Conservation (phyloP, 2,797 vertebrate species). For the Onychomys leucogaster region DNA sequence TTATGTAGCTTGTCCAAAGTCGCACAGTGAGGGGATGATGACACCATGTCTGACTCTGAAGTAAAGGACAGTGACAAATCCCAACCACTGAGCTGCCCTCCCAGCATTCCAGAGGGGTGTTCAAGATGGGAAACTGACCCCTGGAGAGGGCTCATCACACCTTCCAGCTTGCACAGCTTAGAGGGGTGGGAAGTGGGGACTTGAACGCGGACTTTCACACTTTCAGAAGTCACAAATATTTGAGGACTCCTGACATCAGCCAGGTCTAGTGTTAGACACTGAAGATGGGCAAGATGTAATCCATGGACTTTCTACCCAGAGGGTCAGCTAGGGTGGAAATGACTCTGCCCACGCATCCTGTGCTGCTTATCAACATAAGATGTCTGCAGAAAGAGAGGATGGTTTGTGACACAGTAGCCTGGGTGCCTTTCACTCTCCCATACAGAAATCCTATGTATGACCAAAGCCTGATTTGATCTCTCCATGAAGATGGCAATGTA, state of each 20-base stretch:
- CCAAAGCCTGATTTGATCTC: not conserved
- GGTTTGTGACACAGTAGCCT: not conserved
- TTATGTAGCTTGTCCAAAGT: not conserved
- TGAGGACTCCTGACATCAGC: rapidly evolving
- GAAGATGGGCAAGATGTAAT: not conserved
- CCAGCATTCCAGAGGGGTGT: not conserved
- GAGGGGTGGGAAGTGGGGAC: not conserved
- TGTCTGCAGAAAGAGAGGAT: not conserved
- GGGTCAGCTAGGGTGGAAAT: not conserved
- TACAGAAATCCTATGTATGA: not conserved
- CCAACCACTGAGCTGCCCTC: not conserved
- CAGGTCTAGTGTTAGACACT: not conserved
- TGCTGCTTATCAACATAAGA: not conserved
- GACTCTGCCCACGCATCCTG: not conserved
- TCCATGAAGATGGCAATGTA: not conserved
- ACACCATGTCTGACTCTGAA: not conserved
- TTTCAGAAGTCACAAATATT: not conserved
- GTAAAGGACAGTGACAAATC: not conserved
- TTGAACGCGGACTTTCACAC: not conserved
- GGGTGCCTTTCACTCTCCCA: not conserved
- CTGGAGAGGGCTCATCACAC: rapidly evolving
- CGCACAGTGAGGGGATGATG: not conserved
- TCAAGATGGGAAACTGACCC: not conserved
- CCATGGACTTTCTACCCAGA: not conserved
- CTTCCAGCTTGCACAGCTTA: too few species aligned